Percentiles rank a stretch among this genome's conserved stretches.
Conservation (phyloP, 1,140 invertebrate genomes). For the Sinonovacula constricta region DNA sequence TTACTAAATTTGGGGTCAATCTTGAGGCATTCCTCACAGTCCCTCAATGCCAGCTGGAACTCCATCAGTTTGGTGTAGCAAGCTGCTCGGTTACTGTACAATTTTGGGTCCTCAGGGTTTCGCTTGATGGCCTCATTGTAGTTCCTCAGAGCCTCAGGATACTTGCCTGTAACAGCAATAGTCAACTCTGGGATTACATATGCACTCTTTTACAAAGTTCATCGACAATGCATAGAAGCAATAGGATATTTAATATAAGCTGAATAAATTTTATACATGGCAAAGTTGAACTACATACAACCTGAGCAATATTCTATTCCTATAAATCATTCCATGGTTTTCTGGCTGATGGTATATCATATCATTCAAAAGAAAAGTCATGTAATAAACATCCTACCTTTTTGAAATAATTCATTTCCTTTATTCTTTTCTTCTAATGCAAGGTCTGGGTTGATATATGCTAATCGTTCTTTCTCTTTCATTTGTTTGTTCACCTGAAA, state of each 20-base stretch:
- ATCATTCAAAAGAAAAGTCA: background rate
- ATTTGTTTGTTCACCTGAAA: conserved; percentile 86
- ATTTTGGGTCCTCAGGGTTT: conserved; percentile 97
- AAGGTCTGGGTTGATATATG: conserved; percentile 95
- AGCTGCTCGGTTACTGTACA: conserved; percentile 98
- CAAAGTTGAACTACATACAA: no score
- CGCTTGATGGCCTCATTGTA: conserved; percentile 96
- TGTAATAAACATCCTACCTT: conserved; percentile 77
- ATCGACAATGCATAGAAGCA: no score
- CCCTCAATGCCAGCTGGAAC: conserved; percentile 97
- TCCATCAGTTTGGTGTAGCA: conserved; percentile 99
- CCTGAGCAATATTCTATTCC: no score
- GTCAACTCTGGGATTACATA: no score
- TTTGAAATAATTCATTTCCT: conserved; percentile 89
- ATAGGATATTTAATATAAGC: no score
- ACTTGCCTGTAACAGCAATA: conserved; percentile 85
- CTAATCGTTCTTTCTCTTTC: conserved; percentile 92
- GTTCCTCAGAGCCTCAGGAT: conserved; percentile 95
- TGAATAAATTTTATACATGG: no score
- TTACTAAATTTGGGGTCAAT: conserved; percentile 96
- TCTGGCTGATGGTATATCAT: no score
- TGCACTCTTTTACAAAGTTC: no score
- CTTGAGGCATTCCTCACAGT: conserved; percentile 96
- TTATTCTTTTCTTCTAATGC: conserved; percentile 96
- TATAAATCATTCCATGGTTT: no score